Base-by-base conservation (phyloP, 2,113 vertebrate species). In the Psammodynastes pulverulentus region DNA sequence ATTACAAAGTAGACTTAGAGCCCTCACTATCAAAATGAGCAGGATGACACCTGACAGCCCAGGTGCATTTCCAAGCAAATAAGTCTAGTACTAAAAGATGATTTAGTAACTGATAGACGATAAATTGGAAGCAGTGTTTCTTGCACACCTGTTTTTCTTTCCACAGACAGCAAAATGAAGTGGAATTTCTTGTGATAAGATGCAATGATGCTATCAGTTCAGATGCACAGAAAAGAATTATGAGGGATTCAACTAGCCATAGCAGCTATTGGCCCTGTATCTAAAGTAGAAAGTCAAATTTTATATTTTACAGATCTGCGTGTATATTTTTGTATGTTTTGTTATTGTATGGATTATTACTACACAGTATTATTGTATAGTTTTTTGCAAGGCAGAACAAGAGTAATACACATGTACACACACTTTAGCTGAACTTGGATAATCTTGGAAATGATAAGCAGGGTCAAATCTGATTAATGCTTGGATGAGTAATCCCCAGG, bases 51-150 rank as follows among this genome's bases (percentile, higher is more conserved):
- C 12, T 9, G 24, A 0, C 6, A 26, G 88, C 56, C 84, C 89
- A 89, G 91, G 54, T 9, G 91, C 21, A 39, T 62, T 91, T 62
- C 89, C 1, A 3, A 86, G 84, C 84, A 53, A 90, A 92, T 91
- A 93, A 87, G 90, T 93, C 88, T 23, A 39, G 5, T 56, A 21
- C 43, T 86, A 51, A 87, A 91, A 8, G 52, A 85, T 53, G 84
- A 85, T 58, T 95, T 89, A 53, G 54, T 85, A 89, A 62, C 29
- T n/a, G n/a, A 43, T 29, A 9, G 46, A 51, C 4, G 90, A 87
- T 48, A 87, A 58, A 72, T 58, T 67, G 85, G 56, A 19, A 51
- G 7, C 54, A 1, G 23, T 6, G 10, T 48, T 67, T 87, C 4
- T n/a, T 39, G 46, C 19, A 51, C 85, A 91, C 90, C 84, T 91